A percentile compares a stretch with the other conserved stretches of the same genome.
These are phyloP conservation scores for Microchirus variegatus DNA, from an alignment of 2,797 vertebrate genomes.

Conservation along the genomic window DNA sequence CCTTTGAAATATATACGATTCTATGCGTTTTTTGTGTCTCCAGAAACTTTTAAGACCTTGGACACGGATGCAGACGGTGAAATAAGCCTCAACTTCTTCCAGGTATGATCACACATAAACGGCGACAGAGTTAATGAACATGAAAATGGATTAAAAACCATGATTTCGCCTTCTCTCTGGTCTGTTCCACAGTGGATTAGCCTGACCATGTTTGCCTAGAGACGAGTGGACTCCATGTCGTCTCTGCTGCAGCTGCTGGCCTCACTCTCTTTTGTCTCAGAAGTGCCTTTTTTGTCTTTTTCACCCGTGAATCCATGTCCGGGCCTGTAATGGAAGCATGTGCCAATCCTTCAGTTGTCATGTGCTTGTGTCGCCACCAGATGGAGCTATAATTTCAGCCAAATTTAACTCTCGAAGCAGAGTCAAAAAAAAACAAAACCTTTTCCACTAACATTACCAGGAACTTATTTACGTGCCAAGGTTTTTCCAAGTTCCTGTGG, in stretches of 20 bases:
- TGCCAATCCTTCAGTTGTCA: conserved; percentile 21
- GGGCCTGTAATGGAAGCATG: conserved; percentile 37
- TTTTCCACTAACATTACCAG: too few species aligned
- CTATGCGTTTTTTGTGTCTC: conserved; percentile 2
- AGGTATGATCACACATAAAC: conserved; percentile 73
- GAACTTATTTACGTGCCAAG: too few species aligned
- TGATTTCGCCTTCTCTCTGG: too few species aligned
- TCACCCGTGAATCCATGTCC: conserved; percentile 16
- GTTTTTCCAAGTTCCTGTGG: too few species aligned
- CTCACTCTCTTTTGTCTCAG: conserved; percentile 25
- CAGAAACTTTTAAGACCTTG: conserved; percentile 90
- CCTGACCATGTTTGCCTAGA: conserved; percentile 92
- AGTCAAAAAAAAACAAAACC: too few species aligned
- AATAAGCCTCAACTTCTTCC: conserved; percentile 85
- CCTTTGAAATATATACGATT: background rate
- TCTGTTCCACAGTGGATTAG: conserved; percentile 85
- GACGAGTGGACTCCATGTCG: conserved; percentile 16
- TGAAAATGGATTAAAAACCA: too few species aligned
- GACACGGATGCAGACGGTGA: conserved; percentile 86
- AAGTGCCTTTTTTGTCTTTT: conserved; percentile 70
- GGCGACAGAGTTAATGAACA: too few species aligned
- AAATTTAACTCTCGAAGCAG: too few species aligned
- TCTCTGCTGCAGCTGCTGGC: conserved; percentile 29
- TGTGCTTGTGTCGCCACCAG: too few species aligned
- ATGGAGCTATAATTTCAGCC: too few species aligned